phyloP scores from a whole-genome alignment of 1,140 invertebrate genomes.

The Pseudomyrmex pallidus region DNA sequence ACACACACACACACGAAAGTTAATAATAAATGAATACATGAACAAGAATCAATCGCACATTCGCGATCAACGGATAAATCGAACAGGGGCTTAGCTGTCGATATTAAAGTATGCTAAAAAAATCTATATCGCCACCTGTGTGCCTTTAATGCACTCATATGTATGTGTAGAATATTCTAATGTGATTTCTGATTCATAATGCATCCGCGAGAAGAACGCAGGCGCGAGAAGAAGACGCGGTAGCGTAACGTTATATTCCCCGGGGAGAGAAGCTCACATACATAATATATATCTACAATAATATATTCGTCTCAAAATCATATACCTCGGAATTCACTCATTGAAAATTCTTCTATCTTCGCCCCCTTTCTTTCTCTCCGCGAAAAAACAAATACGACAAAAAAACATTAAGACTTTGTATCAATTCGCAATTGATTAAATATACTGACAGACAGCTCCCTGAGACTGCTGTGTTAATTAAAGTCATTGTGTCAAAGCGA shows the following conservation, averaged over 20 bases:
- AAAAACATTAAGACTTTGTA: not conserved
- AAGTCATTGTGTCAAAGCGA: not conserved
- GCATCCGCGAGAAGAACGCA: slow-evolving; percentile 62
- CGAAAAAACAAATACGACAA: not conserved
- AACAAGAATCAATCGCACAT: not conserved
- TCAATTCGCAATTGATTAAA: not conserved
- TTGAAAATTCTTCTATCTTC: slow-evolving; percentile 20
- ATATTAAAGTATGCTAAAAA: slow-evolving; percentile 79
- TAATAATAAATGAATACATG: not conserved
- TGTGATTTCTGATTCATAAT: slow-evolving; percentile 80
- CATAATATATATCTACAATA: slow-evolving; percentile 22
- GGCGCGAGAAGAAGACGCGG: slow-evolving; percentile 13
- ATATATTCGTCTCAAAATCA: slow-evolving; percentile 41
- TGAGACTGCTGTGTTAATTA: not conserved
- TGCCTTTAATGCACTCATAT: slow-evolving; percentile 79
- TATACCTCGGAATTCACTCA: slow-evolving; percentile 42
- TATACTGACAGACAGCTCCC: not conserved
- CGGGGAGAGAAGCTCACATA: slow-evolving; percentile 1
- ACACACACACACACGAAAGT: not conserved
- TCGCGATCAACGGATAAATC: slow-evolving; percentile 76
- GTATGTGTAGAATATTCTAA: slow-evolving; percentile 79
- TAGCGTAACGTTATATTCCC: slow-evolving; percentile 5
- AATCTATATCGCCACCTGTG: slow-evolving; percentile 78
- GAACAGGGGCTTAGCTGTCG: slow-evolving; percentile 32
- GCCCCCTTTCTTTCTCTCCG: no score